phyloP scores from a whole-genome alignment of 2,113 vertebrate genomes.

The Lycocorax pyrrhopterus region DNA sequence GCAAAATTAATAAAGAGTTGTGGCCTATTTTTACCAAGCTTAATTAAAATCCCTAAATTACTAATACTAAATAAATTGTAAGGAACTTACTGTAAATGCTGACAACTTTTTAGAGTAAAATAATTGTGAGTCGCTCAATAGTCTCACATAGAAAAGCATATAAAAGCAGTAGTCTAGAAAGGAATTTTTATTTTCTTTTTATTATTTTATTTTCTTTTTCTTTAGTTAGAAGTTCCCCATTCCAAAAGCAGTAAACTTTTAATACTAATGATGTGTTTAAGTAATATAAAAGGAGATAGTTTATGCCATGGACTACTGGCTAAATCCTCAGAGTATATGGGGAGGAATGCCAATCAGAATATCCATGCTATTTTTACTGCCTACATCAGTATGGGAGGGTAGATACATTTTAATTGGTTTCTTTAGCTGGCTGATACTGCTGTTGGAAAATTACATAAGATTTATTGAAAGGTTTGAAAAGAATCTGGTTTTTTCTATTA shows the following conservation, averaged over 20 bases:
- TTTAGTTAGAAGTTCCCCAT: not conserved
- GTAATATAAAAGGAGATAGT: not conserved
- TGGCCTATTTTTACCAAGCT: not conserved
- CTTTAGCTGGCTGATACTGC: not conserved
- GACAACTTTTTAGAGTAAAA: not conserved
- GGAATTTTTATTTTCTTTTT: not conserved
- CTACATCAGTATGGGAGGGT: not conserved
- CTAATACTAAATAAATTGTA: not conserved
- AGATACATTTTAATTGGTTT: not conserved
- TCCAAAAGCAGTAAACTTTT: not conserved
- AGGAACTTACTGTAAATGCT: not conserved
- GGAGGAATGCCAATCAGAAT: not conserved
- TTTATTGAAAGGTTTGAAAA: not conserved
- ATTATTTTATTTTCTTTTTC: not conserved
- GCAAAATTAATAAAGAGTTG: not conserved
- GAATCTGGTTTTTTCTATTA: not conserved
- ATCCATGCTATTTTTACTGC: not conserved
- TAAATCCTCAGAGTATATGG: not conserved
- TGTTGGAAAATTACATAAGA: not conserved
- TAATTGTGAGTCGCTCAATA: not conserved
- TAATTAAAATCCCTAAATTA: conserved; percentile 13
- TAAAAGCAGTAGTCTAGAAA: not conserved
- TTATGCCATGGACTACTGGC: not conserved
- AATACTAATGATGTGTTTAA: not conserved
- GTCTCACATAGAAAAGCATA: not conserved